Evolutionary conservation across 2,113 vertebrate species (phyloP).

Genomic region (Ptyas mucosa): DNA sequence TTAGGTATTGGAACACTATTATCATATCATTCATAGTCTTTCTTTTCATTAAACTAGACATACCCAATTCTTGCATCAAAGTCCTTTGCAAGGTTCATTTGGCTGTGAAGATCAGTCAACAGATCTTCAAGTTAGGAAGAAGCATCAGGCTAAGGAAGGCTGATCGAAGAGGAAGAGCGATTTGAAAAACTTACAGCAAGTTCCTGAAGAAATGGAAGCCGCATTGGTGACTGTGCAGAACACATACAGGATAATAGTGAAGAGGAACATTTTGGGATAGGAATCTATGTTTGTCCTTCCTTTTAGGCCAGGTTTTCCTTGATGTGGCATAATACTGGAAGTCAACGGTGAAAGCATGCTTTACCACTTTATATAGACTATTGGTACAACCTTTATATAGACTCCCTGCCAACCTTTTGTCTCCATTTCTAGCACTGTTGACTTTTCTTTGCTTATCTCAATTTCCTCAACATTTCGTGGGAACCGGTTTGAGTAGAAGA

Average conservation of each 20-base stretch:
- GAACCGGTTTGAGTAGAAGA: not conserved
- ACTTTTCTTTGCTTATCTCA: slow-evolving; percentile 7
- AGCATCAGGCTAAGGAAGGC: too few relatives aligned
- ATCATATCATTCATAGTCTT: not conserved
- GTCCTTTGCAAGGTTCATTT: not conserved
- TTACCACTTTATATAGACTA: not conserved
- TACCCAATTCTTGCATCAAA: not conserved
- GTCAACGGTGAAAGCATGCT: not conserved
- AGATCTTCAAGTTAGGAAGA: not conserved
- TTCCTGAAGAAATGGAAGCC: not conserved
- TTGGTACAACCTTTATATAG: not conserved
- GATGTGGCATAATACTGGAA: too few relatives aligned
- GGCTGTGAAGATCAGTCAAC: not conserved
- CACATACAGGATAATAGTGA: not conserved
- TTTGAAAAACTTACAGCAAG: slow-evolving; percentile 13
- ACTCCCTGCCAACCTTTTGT: not conserved
- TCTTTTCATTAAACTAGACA: not conserved
- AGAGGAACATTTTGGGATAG: not conserved
- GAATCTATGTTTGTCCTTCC: too few relatives aligned
- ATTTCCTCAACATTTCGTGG: not conserved
- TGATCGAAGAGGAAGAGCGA: not conserved
- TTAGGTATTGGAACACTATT: not conserved
- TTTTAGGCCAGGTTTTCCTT: not conserved
- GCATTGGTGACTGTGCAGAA: not conserved
- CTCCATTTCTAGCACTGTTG: not conserved